Percentiles rank a stretch among this genome's conserved stretches.
phyloP scores from a whole-genome alignment of 2,113 vertebrate species.

The Petrocephalus microphthalmus region DNA sequence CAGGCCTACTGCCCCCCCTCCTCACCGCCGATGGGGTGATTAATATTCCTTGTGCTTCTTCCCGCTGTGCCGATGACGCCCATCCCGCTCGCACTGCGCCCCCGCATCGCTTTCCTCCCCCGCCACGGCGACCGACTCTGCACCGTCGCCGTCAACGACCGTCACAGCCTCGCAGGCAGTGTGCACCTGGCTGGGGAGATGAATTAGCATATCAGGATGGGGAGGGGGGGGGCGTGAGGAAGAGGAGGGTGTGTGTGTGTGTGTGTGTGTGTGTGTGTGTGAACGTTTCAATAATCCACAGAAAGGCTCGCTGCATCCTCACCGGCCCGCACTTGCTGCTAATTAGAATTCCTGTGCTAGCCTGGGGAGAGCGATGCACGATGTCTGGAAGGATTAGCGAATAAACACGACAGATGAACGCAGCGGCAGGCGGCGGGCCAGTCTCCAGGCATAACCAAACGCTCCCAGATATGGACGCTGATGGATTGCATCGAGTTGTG shows the following conservation, averaged over 20 bases:
- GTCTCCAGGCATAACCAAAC: background rate
- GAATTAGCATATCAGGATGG: background rate
- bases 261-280: background rate
- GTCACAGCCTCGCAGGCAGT: background rate
- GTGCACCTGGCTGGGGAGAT: background rate
- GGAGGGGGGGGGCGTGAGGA: background rate
- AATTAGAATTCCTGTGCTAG: slow-evolving; percentile 5
- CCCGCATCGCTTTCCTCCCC: background rate
- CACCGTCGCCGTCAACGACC: background rate
- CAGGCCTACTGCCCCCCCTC: background rate
- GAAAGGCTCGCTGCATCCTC: background rate
- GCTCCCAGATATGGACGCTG: background rate
- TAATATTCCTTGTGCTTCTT: background rate
- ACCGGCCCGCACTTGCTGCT: background rate
- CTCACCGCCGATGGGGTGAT: background rate
- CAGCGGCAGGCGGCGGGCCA: background rate
- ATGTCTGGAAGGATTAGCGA: background rate
- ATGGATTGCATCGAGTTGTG: background rate
- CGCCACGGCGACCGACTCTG: background rate
- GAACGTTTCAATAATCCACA: background rate
- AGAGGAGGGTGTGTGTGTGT: background rate
- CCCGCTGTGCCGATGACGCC: background rate
- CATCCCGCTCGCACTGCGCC: background rate
- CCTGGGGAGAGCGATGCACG: background rate
- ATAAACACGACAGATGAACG: slow-evolving; percentile 14